Evolutionary conservation across 2,888 invertebrate species (phyloP), one percentile per base, ranked within the genome.

Genomic region (Heliothis peltigera): DNA sequence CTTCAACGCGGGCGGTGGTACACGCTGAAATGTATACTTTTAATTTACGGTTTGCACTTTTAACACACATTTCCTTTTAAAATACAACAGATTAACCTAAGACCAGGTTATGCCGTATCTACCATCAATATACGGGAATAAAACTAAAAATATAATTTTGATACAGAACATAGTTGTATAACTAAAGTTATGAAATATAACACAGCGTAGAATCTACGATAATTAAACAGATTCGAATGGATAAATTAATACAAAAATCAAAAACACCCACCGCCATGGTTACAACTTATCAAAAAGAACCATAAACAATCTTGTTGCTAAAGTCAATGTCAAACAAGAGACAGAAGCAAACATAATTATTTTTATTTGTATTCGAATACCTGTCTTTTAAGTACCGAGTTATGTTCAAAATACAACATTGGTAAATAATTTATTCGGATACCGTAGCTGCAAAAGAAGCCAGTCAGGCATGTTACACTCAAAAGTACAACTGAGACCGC

Each of bases 251-350:
- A 83, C 71, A 76, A 75, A 79, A 82, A 76, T 63, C 67, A 83
- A 89, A 88, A 90, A 90, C 90, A 95, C 94, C 91, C 91, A 95
- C 94, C 94, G 92, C 94, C 94, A 95, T 95, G 93, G 86, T 88
- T 82, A 90, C 90, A 88, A 90, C 85, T 90, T 91, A 85, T 85
- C 82, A 85, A 94, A 94, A 93, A 84, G 81, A 77, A 84, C 81
- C 85, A 89, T 72, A 84, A 70, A 83, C 75, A 77, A 68, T 43
- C 1, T 19, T 32, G 57, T 35, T 25, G 39, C 17, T 65, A 76
- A 80, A 59, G 80, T 77, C 77, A 77, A 69, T 72, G 72, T 70
- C 73, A 82, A 69, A 64, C 22, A 7, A 7, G 7, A 28, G 44
- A 18, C 59, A 77, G 25, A 67, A 47, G 60, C 76, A 82, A 65